Evolutionary conservation across 2,113 vertebrate species (phyloP).

Genomic region (Anser cygnoides): DNA sequence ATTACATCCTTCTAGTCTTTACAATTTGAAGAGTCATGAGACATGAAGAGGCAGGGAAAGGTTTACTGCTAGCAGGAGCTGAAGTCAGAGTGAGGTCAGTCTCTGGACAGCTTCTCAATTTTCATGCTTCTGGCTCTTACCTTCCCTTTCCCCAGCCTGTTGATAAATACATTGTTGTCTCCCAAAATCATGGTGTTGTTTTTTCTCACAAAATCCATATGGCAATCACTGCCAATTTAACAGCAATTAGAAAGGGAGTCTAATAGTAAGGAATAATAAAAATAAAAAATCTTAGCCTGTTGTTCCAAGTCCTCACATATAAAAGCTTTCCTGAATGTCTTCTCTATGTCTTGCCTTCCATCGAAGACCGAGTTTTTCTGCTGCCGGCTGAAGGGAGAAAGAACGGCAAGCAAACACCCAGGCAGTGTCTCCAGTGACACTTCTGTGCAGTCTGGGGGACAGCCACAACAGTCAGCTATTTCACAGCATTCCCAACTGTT

Average conservation of each 20-base stretch:
- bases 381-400: neutral
- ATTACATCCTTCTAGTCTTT: neutral
- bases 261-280: neutral
- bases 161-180: neutral
- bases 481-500: neutral
- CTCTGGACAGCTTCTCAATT: neutral
- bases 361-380: neutral
- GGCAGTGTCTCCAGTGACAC: neutral
- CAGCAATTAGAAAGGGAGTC: neutral
- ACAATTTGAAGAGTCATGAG: neutral
- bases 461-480: neutral
- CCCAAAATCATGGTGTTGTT: neutral
- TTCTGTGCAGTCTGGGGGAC: neutral
- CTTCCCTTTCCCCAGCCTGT: neutral
- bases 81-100: neutral
- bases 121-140: neutral
- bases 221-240: neutral
- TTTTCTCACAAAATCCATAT: neutral
- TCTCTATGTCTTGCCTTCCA: neutral
- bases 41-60: neutral
- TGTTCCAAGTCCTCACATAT: neutral
- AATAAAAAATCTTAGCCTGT: neutral
- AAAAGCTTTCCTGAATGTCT: neutral
- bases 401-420: neutral
- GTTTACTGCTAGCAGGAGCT: neutral